Evolutionary conservation across 2,113 vertebrate species (phyloP).

Genomic region (Mesembrinibis cayennensis): DNA sequence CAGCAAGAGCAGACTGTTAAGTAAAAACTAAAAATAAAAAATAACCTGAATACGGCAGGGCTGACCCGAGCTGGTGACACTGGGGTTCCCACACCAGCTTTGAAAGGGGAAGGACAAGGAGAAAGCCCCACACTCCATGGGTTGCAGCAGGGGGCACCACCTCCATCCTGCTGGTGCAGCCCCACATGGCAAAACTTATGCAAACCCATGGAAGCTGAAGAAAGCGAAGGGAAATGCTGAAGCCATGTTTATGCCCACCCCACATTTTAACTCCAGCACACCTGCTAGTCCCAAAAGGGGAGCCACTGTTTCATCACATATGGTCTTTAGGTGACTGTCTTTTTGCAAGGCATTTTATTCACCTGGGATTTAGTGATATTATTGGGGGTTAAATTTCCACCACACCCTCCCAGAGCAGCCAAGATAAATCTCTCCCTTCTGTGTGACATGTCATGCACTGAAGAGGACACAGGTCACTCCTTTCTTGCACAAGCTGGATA

Average conservation of each 20-base stretch:
- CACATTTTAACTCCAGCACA: neutral
- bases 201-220: fast-evolving
- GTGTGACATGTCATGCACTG: neutral
- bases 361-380: constrained; percentile 23
- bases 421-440: constrained; percentile 10
- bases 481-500: neutral
- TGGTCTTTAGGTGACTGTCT: neutral
- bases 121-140: neutral
- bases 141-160: neutral
- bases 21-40: neutral
- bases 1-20: neutral
- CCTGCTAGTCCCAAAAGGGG: neutral
- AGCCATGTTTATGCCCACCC: neutral
- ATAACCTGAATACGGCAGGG: neutral
- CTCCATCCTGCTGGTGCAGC: fast-evolving
- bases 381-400: constrained; percentile 8
- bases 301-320: neutral
- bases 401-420: constrained; percentile 27
- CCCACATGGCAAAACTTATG: fast-evolving
- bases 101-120: neutral
- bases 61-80: neutral
- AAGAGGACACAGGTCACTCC: neutral
- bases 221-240: neutral
- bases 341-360: constrained; percentile 3
- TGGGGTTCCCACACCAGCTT: neutral